These are phyloP conservation scores for Seira sanloemensis DNA, from an alignment of 2,888 invertebrate species.

Conservation along the genomic window DNA sequence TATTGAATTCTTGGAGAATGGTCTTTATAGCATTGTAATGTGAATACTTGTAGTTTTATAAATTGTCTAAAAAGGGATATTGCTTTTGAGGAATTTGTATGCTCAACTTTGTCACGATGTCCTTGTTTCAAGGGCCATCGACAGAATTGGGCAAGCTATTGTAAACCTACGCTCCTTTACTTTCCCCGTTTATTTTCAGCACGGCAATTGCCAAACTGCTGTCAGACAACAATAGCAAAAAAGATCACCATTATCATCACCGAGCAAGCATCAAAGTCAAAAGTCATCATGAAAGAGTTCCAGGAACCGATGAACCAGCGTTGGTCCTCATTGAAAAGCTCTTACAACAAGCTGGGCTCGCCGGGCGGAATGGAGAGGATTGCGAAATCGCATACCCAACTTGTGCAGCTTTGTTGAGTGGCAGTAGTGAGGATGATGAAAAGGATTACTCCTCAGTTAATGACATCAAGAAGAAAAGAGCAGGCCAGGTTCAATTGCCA, in stretches of 20 bases:
- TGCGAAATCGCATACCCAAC: slow-evolving; percentile 61
- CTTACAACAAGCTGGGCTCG: slow-evolving; percentile 50
- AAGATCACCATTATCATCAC: background rate
- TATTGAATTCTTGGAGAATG: too few species aligned
- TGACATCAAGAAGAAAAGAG: slow-evolving; percentile 13
- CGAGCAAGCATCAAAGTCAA: background rate
- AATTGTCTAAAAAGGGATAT: too few species aligned
- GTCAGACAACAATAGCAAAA: slow-evolving; percentile 17
- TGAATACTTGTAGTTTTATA: too few species aligned
- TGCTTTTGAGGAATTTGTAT: background rate
- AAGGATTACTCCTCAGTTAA: slow-evolving; percentile 6
- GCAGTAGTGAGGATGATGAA: background rate
- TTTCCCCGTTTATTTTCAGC: slow-evolving; percentile 12
- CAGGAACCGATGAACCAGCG: background rate
- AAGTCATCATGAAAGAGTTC: background rate
- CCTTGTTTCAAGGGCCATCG: too few species aligned
- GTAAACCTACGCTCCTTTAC: too few species aligned
- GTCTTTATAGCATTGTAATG: too few species aligned
- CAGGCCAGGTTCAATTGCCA: slow-evolving; percentile 32
- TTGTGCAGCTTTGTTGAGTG: slow-evolving; percentile 31
- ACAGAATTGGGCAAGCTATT: too few species aligned
- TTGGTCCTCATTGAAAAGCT: slow-evolving; percentile 40
- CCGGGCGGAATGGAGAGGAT: slow-evolving; percentile 61
- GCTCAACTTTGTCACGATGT: background rate
- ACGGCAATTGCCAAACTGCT: slow-evolving; percentile 41